Conservation (phyloP, 2,888 invertebrate species). For the Capitulum mitella region DNA sequence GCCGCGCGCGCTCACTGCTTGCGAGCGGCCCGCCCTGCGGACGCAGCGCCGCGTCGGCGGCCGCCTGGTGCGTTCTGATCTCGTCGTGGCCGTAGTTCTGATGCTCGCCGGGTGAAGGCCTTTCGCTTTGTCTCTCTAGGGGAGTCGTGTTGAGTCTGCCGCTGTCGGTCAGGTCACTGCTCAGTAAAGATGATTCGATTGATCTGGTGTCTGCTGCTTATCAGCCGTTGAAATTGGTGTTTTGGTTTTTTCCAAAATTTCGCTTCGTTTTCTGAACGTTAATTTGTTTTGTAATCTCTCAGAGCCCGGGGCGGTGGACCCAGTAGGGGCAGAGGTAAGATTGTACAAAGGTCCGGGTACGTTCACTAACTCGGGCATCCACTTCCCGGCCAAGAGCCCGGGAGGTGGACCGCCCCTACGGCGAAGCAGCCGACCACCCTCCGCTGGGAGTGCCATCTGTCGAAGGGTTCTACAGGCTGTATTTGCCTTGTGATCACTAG, state of each 20-base stretch:
- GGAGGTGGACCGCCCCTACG: background rate
- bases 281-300: slow-evolving; percentile 20
- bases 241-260: background rate
- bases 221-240: background rate
- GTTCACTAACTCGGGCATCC: slow-evolving; percentile 3
- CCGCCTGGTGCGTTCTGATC: too few relatives aligned
- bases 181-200: too few relatives aligned
- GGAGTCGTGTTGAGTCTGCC: too few relatives aligned
- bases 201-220: background rate
- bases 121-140: too few relatives aligned
- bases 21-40: too few relatives aligned
- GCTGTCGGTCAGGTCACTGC: too few relatives aligned
- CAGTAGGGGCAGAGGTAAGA: slow-evolving; percentile 24
- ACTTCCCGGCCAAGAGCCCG: background rate
- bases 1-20: too few relatives aligned
- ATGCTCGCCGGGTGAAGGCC: too few relatives aligned
- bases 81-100: too few relatives aligned
- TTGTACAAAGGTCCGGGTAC: slow-evolving; percentile 14
- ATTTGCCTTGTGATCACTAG: slow-evolving; percentile 57
- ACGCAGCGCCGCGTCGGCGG: too few relatives aligned
- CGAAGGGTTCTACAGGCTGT: background rate
- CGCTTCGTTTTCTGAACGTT: slow-evolving; percentile 1
- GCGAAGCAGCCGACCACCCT: background rate
- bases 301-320: slow-evolving; percentile 23
- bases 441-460: background rate